Base-by-base conservation (phyloP, 2,888 invertebrate genomes). In the Harpalus rubripes region DNA sequence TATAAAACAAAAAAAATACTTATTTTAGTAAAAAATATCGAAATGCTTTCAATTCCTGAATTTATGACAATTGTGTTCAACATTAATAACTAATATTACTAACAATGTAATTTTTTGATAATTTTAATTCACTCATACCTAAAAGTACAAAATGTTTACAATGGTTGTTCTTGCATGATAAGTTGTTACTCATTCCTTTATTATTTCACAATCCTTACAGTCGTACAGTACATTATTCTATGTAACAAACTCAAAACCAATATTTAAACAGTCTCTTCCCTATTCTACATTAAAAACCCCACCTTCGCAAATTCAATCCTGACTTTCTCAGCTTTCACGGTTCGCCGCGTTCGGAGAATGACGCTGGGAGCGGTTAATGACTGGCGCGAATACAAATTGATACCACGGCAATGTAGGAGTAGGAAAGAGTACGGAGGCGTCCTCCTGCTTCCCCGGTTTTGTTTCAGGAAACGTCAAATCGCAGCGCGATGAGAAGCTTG, bases 361-460 rank as follows among this genome's bases (percentile, higher is more conserved):
- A 65, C 81, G 81, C 65, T 15, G 41, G 22, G 44, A 44, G 52
- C 81, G 26, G 59, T 63, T 81, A 81, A 81, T 81, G 81, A 81
- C 63, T 81, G 81, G 44, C 65, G 63, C 81, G 81, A 81, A 65
- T 81, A 81, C 65, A 81, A 81, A 81, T 81, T 81, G 81, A 65
- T 81, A 81, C 81, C 26, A 2, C 44, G 78, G 76, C 44, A 32
- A 32, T 32, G 32, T 12, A 22, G 76, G 52, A 22, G 41, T 18
- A 56, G 72, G 59, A 16, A 16, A 59, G 18, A 22, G 12, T 15
- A 44, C 44, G 72, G 44, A 32, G 32, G 5, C 32, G 32, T 32
- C 6, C 32, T 32, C 32, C 32, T 32, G 32, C 32, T 32, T 32
- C 32, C 32, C 2, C 32, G 32, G 72, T 44, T 74, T 74, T 74